A percentile compares a stretch with the other conserved stretches of the same genome.
These are phyloP conservation scores for Proteles cristata DNA, from an alignment of 2,113 vertebrate species.

Conservation along the genomic window DNA sequence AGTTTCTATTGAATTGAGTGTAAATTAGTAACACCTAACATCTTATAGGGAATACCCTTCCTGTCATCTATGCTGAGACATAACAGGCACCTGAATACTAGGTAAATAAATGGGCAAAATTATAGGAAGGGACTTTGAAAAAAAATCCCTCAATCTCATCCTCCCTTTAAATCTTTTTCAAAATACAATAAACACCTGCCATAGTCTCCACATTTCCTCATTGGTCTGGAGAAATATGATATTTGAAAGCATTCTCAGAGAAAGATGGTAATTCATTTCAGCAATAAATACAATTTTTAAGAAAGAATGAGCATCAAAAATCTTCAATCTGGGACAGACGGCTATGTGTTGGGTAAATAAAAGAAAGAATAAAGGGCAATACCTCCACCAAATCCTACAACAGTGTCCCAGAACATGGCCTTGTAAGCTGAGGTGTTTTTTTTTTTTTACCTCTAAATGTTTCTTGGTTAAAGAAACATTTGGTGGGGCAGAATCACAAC, in stretches of 20 bases:
- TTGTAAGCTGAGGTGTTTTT: not conserved
- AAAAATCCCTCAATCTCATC: not conserved
- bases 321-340: not conserved
- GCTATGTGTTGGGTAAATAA: conserved; percentile 39
- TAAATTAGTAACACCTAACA: not conserved
- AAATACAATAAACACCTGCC: not conserved
- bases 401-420: not conserved
- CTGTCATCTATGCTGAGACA: not conserved
- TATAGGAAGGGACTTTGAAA: not conserved
- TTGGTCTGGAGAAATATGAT: not conserved
- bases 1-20: not conserved
- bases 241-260: conserved; percentile 38
- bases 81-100: not conserved
- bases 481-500: not conserved
- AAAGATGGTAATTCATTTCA: not conserved
- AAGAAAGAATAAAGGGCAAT: conserved; percentile 2
- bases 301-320: conserved; percentile 44
- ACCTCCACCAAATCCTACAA: not conserved
- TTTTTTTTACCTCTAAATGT: not conserved
- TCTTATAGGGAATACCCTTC: not conserved
- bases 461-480: conserved; percentile 32
- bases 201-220: not conserved
- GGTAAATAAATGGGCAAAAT: conserved; percentile 5
- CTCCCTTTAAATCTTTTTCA: conserved; percentile 45
- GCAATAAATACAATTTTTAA: conserved; percentile 8